Evolutionary conservation across 2,888 invertebrate species (phyloP), one percentile per base, ranked within the genome.

Genomic region (Tinea trinotella): DNA sequence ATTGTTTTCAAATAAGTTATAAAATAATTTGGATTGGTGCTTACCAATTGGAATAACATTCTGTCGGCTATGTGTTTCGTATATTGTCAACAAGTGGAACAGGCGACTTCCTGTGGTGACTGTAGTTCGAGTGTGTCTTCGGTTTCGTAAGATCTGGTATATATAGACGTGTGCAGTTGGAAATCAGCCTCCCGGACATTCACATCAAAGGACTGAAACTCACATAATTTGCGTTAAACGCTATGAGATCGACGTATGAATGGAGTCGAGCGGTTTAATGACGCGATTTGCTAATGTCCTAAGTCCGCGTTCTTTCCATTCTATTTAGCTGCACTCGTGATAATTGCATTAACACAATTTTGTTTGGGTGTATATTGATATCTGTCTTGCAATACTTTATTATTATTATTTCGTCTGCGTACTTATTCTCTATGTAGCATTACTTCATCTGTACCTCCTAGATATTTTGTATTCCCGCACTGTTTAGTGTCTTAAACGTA

Each of bases 61-160:
- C 70, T 75, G 35, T 24, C 20, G 40, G 7, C 10, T 10, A 70
- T 61, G 61, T 17, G 52, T 54, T 63, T 60, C 67, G 59, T 70
- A 66, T 30, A 30, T 30, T 40, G 40, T 40, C 40, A 13, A 70
- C 67, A 70, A 74, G 69, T 72, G 64, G 64, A 67, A 71, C 77
- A 69, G 71, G 69, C 74, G 71, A 82, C 74, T 82, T 83, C 82
- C 84, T 82, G 83, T 71, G 74, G 77, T 69, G 70, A 69, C 67
- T 72, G 71, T 72, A 65, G 71, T 74, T 71, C 71, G 82, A 83
- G 74, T 84, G 83, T 78, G 84, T 64, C 74, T 72, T 76, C 76
- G 77, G 76, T 84, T 78, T 80, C 74, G 81, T 73, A 82, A 82
- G 76, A 74, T 76, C 68, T 73, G 76, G 70, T 84, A 77, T 84